Evolutionary conservation across 2,888 invertebrate genomes (phyloP).

Genomic region (Megalurothrips usitatus): DNA sequence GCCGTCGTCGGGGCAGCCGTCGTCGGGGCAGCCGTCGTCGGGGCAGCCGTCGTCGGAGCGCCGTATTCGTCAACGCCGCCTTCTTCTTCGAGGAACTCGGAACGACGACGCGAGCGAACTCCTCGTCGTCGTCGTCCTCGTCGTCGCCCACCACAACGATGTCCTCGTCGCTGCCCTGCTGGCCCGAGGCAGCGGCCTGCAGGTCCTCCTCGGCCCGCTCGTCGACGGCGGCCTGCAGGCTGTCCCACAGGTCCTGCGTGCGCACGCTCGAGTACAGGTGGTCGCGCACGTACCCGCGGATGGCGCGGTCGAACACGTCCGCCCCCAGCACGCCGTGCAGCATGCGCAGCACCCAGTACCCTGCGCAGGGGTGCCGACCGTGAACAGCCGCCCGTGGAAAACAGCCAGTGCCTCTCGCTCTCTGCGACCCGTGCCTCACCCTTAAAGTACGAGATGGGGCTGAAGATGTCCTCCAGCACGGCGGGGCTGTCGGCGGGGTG

Average conservation of each 20-base stretch:
- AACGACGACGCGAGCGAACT: not conserved
- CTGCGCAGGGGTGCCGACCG: not conserved
- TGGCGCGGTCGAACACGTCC: not conserved
- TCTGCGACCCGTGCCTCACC: not conserved
- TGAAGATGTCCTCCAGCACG: not conserved
- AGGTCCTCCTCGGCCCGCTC: not conserved
- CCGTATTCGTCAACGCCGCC: not conserved
- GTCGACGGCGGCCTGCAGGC: not conserved
- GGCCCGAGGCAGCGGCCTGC: not conserved
- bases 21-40: not conserved
- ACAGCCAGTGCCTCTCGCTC: not conserved
- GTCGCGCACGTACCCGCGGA: not conserved
- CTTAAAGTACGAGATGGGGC: not conserved
- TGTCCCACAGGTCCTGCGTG: conserved; percentile 5
- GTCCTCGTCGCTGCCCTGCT: not conserved
- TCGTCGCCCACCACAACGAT: not conserved
- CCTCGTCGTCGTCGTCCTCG: not conserved
- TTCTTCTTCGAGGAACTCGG: not conserved
- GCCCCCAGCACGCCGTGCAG: not conserved
- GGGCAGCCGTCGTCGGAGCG: not conserved
- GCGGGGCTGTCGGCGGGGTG: conserved; percentile 5
- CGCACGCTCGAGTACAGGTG: not conserved
- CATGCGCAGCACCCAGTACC: conserved; percentile 14
- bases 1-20: not conserved
- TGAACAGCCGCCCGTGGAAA: not conserved